Percentiles rank a stretch among this genome's conserved stretches.
These are phyloP conservation scores for Palloptera scutellata DNA, from an alignment of 2,888 invertebrate species.

Conservation along the genomic window DNA sequence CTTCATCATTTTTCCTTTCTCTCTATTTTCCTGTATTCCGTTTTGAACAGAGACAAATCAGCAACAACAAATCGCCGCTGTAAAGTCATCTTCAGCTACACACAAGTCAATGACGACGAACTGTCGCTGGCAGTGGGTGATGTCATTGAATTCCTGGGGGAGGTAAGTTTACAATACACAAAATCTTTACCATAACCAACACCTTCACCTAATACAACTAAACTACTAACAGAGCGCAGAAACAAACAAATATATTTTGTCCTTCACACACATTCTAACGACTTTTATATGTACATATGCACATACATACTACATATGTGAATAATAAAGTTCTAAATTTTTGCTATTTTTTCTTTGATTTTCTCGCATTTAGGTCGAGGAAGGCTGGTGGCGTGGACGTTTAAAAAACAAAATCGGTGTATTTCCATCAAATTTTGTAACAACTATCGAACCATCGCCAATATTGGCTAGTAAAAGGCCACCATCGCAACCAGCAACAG, in stretches of 20 bases:
- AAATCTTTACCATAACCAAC: background rate
- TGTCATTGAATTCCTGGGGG: slow-evolving; percentile 87
- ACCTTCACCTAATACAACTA: slow-evolving; percentile 1
- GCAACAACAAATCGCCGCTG: slow-evolving; percentile 71
- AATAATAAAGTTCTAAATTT: background rate
- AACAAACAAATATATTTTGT: slow-evolving; percentile 10
- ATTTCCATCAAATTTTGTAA: slow-evolving; percentile 96
- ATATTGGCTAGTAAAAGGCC: slow-evolving; percentile 60
- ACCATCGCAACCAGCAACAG: slow-evolving; percentile 48
- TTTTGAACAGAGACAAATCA: slow-evolving; percentile 52
- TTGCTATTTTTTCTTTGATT: slow-evolving; percentile 14
- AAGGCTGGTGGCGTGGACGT: slow-evolving; percentile 92
- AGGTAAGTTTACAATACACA: slow-evolving; percentile 66
- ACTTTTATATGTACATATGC: slow-evolving; percentile 13
- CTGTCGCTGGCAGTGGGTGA: slow-evolving; percentile 87
- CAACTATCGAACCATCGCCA: slow-evolving; percentile 67
- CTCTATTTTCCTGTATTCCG: background rate
- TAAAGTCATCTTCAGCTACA: slow-evolving; percentile 88
- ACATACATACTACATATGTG: slow-evolving; percentile 9
- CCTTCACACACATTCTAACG: background rate
- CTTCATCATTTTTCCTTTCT: background rate
- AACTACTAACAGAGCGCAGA: no score
- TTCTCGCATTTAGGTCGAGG: slow-evolving; percentile 70
- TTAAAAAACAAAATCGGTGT: slow-evolving; percentile 85
- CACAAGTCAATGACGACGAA: slow-evolving; percentile 93